Conservation (phyloP, 2,888 invertebrate genomes). For the Orchestes rusci region DNA sequence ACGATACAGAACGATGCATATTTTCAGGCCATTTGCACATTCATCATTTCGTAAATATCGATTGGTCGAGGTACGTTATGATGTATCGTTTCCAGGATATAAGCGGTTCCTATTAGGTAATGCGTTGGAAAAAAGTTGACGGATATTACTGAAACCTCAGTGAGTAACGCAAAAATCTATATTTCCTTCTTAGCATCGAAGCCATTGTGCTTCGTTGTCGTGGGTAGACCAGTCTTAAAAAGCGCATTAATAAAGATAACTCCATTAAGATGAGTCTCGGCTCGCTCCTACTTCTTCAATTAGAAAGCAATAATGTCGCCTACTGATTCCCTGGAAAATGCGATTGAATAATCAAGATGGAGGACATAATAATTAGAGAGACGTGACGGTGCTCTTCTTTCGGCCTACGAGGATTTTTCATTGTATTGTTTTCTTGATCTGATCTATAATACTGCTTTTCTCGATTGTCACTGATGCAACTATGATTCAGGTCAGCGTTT, state of each 20-base stretch:
- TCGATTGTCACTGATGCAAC: too few relatives aligned
- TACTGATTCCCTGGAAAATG: slow-evolving; percentile 22
- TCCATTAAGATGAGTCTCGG: slow-evolving; percentile 33
- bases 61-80: too few relatives aligned
- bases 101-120: too few relatives aligned
- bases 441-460: background rate
- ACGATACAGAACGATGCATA: too few relatives aligned
- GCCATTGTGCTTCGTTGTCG: background rate
- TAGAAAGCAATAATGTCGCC: slow-evolving; percentile 24
- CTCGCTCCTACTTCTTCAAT: slow-evolving; percentile 18
- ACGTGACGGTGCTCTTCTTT: slow-evolving; percentile 20
- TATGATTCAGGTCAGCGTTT: too few relatives aligned
- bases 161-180: too few relatives aligned
- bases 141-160: too few relatives aligned
- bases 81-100: too few relatives aligned
- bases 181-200: too few relatives aligned
- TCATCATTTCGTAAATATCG: too few relatives aligned
- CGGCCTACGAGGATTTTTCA: background rate
- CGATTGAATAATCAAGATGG: slow-evolving; percentile 22
- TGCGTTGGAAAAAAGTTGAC: too few relatives aligned
- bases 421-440: background rate
- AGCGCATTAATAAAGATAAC: slow-evolving; percentile 32
- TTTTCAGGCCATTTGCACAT: too few relatives aligned
- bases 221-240: slow-evolving; percentile 1
- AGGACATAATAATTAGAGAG: slow-evolving; percentile 20